Evolutionary conservation across 1,140 invertebrate species (phyloP), one percentile per base, ranked within the genome.

Genomic region (Lepidotrigona ventralis): DNA sequence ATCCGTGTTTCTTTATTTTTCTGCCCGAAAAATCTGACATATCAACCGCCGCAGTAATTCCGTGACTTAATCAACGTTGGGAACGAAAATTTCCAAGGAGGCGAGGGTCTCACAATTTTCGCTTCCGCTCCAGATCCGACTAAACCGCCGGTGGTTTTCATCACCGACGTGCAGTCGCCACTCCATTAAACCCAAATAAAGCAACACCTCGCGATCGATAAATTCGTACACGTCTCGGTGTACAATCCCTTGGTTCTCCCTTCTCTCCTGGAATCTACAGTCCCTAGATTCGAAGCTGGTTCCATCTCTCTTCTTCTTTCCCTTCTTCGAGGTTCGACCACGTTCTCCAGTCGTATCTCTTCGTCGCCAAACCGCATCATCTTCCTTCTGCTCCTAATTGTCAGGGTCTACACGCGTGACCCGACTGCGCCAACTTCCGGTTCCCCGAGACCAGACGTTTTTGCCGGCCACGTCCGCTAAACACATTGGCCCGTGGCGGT

Each of bases 331-430:
- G 39, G 9, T 69, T 26, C 46, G 17, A 14, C 46, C 46, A n/a
- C n/a, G n/a, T 53, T n/a, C 26, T 51, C 69, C 9, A n/a, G 64
- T 3, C 26, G 17, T 14, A 33, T 15, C 33, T 46, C 9, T 33
- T 29, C 56, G 69, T 60, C 68, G 66, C 33, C 63, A 72, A 63
- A 84, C 39, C 73, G 33, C 85, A 84, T 86, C 74, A 78, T 86
- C 85, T 77, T 81, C 69, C 75, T 82, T 81, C 72, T 63, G 56
- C 26, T 74, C 63, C 81, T 84, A 89, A 90, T 88, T 86, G 77
- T 85, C 68, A 64, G 33, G 58, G 60, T 19, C 70, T 58, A 26
- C 64, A 26, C 84, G 75, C 84, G 87, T 90, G 87, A 90, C 83
- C 79, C 54, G 86, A 90, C 79, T 87, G 63, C 78, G 19, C 33